phyloP scores from a whole-genome alignment of 2,113 vertebrate genomes.

The Lycocorax pyrrhopterus region DNA sequence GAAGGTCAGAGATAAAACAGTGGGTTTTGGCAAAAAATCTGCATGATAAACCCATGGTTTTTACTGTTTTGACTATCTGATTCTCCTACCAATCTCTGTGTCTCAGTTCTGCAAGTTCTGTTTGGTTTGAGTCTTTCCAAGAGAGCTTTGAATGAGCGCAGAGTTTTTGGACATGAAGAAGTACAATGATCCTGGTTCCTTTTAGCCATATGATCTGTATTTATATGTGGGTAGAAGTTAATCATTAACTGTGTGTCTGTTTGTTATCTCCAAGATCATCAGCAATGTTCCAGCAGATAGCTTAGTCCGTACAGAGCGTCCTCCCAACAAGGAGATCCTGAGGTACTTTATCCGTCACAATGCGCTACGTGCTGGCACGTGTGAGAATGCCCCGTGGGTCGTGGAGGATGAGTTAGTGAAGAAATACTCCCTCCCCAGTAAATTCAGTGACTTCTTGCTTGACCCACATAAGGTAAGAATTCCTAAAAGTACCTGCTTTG shows the following conservation, averaged over 20 bases:
- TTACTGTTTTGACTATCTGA: not conserved
- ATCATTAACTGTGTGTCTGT: not conserved
- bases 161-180: not conserved
- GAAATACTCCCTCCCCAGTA: conserved; percentile 93
- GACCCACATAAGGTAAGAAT: conserved; percentile 91
- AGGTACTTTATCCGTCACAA: conserved; percentile 96
- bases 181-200: not conserved
- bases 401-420: conserved; percentile 95
- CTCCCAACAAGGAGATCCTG: conserved; percentile 97
- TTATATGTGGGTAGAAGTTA: not conserved
- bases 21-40: not conserved
- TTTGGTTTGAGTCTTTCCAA: not conserved
- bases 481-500: not conserved
- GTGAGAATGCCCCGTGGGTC: conserved; percentile 95
- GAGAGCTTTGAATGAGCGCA: not conserved
- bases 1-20: not conserved
- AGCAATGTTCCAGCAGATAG: conserved; percentile 90
- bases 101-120: not conserved
- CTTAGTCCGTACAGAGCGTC: conserved; percentile 89
- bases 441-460: conserved; percentile 95
- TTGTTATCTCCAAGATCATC: conserved; percentile 79
- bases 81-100: not conserved
- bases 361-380: conserved; percentile 84
- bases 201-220: not conserved
- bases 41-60: accelerated